Percentiles rank a stretch among this genome's conserved stretches.
These are phyloP conservation scores for Chalcosyrphus nemorum DNA, from an alignment of 2,888 invertebrate species.

Conservation along the genomic window DNA sequence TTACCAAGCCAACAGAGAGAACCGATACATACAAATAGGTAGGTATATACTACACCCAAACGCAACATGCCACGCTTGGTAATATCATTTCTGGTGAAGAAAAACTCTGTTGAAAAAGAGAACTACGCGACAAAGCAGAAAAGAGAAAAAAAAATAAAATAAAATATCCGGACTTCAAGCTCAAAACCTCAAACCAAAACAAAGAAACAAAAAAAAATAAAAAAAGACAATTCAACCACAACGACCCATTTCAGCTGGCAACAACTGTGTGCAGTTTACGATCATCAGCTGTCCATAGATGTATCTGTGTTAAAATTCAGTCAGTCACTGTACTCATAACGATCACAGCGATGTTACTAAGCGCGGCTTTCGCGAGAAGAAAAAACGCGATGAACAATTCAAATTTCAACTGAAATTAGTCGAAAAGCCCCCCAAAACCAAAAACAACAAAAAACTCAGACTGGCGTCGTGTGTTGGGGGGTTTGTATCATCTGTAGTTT, in stretches of 20 bases:
- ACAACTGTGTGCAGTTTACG: conserved; percentile 32
- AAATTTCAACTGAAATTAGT: conserved; percentile 53
- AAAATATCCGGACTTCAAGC: conserved; percentile 58
- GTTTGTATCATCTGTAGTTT: conserved; percentile 21
- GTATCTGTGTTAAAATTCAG: conserved; percentile 29
- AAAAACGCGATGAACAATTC: conserved; percentile 50
- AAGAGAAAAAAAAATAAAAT: conserved; percentile 1
- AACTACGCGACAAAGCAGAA: conserved; percentile 50
- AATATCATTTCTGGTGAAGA: conserved; percentile 52
- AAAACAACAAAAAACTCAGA: background rate
- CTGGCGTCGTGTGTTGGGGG: conserved; percentile 32
- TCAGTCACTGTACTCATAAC: conserved; percentile 28
- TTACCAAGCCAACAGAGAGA: conserved; percentile 54
- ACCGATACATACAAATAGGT: background rate
- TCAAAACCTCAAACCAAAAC: conserved; percentile 50
- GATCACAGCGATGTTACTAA: conserved; percentile 64
- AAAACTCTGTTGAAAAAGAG: conserved; percentile 35
- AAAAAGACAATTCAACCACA: conserved; percentile 31
- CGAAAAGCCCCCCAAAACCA: conserved; percentile 41
- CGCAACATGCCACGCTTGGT: conserved; percentile 48
- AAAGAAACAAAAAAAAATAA: no score
- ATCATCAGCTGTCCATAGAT: conserved; percentile 48
- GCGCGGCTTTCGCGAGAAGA: conserved; percentile 54
- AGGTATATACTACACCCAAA: conserved; percentile 9
- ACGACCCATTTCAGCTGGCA: conserved; percentile 56